Evolutionary conservation across 2,113 vertebrate species (phyloP).

Genomic region (Chinchilla lanigera): DNA sequence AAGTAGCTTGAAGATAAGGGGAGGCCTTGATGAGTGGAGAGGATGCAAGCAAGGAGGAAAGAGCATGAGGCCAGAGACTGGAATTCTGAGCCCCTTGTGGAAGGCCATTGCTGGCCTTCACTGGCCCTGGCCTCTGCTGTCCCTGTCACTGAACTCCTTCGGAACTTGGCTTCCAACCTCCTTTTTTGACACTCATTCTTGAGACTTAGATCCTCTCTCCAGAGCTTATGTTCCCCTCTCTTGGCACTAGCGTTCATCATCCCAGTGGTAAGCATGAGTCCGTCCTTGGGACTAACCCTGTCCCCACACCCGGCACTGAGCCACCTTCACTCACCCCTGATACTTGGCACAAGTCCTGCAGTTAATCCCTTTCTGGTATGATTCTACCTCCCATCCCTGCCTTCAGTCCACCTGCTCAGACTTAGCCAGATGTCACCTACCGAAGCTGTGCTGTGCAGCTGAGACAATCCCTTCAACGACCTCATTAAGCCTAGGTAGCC

Average conservation of each 20-base stretch:
- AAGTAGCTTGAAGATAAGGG: no score
- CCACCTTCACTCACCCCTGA: background rate
- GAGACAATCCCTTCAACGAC: no score
- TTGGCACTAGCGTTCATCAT: background rate
- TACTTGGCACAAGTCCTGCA: background rate
- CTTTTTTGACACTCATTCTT: background rate
- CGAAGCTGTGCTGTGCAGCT: background rate
- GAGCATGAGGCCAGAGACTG: accelerated
- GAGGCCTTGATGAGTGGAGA: accelerated
- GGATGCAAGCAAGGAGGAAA: no score
- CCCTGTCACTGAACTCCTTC: background rate
- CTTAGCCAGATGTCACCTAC: background rate
- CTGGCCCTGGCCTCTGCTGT: background rate
- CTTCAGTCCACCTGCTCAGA: background rate
- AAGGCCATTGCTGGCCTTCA: background rate
- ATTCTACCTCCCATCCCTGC: no score
- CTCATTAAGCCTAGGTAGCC: background rate
- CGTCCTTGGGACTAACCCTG: background rate
- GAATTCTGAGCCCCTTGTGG: background rate
- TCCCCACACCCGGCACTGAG: background rate
- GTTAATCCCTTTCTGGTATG: background rate
- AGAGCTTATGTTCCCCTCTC: background rate
- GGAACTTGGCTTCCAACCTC: background rate
- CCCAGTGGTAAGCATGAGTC: background rate
- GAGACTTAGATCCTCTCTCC: background rate